Conservation (phyloP, 2,888 invertebrate species). For the Luperina nickerlii region DNA sequence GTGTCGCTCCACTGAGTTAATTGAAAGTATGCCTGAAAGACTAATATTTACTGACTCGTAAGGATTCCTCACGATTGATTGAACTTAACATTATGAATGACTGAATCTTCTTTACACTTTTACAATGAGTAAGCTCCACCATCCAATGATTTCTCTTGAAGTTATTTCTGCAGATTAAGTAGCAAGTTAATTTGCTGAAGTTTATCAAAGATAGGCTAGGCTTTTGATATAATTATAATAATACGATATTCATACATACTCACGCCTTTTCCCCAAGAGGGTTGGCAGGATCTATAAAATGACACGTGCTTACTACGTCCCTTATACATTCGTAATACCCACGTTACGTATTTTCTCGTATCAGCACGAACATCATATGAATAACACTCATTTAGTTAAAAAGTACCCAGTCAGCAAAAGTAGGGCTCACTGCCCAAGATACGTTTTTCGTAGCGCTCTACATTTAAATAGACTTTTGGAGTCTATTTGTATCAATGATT, state of each 20-base stretch:
- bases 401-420: not conserved
- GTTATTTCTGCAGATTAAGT: not conserved
- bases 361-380: not conserved
- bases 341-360: not conserved
- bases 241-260: not conserved
- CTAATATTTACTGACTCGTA: conserved; percentile 26
- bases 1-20: conserved; percentile 18
- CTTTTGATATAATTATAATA: not conserved
- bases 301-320: not conserved
- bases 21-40: conserved; percentile 30
- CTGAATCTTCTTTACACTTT: conserved; percentile 3
- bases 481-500: not conserved
- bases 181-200: not conserved
- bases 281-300: not conserved
- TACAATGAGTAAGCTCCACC: not conserved
- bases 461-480: not conserved
- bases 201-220: too few species aligned
- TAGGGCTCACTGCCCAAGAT: not conserved
- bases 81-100: conserved; percentile 1
- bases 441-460: too few species aligned
- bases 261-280: too few species aligned
- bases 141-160: not conserved
- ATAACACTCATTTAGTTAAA: not conserved
- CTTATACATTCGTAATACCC: not conserved
- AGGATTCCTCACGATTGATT: conserved; percentile 18